Base-by-base conservation (phyloP, 2,888 invertebrate genomes). In the Oligia latruncula region DNA sequence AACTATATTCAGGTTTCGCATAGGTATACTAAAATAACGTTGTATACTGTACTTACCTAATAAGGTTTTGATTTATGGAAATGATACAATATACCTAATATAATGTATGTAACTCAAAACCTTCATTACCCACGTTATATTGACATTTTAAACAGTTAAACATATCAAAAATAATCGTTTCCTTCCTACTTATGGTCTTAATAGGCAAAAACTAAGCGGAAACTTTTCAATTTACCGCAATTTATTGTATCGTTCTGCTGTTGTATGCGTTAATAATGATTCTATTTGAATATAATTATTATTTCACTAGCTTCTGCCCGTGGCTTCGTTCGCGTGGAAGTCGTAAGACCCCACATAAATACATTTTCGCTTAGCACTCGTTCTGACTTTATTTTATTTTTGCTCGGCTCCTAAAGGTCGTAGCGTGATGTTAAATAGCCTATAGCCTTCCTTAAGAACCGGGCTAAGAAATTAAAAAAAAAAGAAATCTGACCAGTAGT, bases 181-280 rank as follows among this genome's bases (percentile, higher is more conserved):
- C 80, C 83, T 80, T 68, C n/a, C 60, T 46, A 17, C 11, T 17
- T 13, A 23, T 43, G n/a, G 2, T 9, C 0, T 13, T 23, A 60
- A 64, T 13, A 29, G 55, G 43, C 6, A 20, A 52, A 60, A 43
- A 49, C 11, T 8, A 65, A 35, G 49, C 52, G 80, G 60, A 66
- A 70, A 65, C 17, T 62, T 78, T 40, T 40, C n/a, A 2, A 70
- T 60, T 6, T 43, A 43, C 29, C 29, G 29, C 29, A 29, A 29
- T 29, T 29, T 29, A 29, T 29, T 43, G 43, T 43, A 4, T 17
- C 9, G 4, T 60, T 78, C 23, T 60, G n/a, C 4, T 46, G 58
- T 58, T n/a, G 6, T n/a, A 2, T 15, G 43, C 13, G 43, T 29
- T n/a, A 49, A 35, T 46, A 29, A 20, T 35, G 29, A 29, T 29